Evolutionary conservation across 2,888 invertebrate species (phyloP), one percentile per base, ranked within the genome.

Genomic region (Rhodophaea formosa): DNA sequence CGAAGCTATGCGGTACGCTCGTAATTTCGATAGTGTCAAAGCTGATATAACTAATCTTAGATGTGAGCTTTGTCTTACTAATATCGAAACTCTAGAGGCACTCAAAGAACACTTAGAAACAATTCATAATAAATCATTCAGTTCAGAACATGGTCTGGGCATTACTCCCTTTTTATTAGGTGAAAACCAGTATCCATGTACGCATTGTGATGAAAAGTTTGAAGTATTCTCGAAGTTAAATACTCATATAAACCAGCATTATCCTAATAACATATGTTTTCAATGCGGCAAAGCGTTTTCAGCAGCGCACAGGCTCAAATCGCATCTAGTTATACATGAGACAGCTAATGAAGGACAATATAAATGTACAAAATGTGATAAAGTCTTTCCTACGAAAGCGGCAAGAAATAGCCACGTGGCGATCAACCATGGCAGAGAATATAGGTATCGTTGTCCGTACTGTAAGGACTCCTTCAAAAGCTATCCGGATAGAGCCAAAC

Each of bases 281-380:
- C 75, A 78, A 44, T 91, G 90, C 58, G 89, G 89, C 0, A 89
- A 88, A 72, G 72, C 82, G 0, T 89, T 88, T 55, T 74, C 85
- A 0, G 77, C 79, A 0, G 65, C 68, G 1, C 72, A 77, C 14
- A 75, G 86, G n/a, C 68, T 88, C 0, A 80, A 81, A 62, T 70
- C 86, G 0, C 90, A 91, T 62, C 69, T 86, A 14, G 60, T 73
- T 0, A 78, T 75, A 1, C 88, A 86, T 61, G 80, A 82, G 44
- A 57, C 67, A 6, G 62, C 67, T 1, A 65, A 68, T 0, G 61
- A 63, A 6, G 64, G 62, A 1, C 62, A 70, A 12, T 74, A 76
- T 42, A 80, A 79, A 64, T 90, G 90, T 58, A 67, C 72, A 0
- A 82, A 77, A 69, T 90, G 90, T 60, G 72, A 77, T 3, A 71